These are phyloP conservation scores for Medauroidea extradentata DNA, from an alignment of 1,140 invertebrate species.

Conservation along the genomic window DNA sequence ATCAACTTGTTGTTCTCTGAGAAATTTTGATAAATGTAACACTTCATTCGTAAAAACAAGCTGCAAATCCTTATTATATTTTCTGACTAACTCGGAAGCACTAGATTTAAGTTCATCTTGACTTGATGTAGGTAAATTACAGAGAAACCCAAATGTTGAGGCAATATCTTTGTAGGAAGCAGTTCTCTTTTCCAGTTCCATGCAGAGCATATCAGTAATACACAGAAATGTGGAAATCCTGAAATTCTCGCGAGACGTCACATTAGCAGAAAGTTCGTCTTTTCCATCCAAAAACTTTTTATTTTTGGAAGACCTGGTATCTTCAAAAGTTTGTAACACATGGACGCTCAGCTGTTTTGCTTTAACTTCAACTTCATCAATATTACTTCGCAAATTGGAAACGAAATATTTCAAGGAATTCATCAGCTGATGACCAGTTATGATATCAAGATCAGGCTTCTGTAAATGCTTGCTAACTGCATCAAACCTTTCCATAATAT, in stretches of 20 bases:
- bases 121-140: not conserved
- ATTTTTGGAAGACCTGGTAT: not conserved
- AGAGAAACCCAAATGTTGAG: not conserved
- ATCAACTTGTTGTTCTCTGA: not conserved
- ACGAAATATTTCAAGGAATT: not conserved
- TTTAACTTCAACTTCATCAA: not conserved
- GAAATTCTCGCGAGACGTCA: not conserved
- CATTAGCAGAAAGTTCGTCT: not conserved
- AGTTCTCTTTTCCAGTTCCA: not conserved
- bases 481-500: conserved; percentile 19
- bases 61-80: not conserved
- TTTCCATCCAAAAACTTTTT: not conserved
- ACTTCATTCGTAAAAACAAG: not conserved
- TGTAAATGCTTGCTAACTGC: conserved; percentile 15
- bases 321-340: not conserved
- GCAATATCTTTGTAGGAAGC: not conserved
- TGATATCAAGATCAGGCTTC: conserved; percentile 1
- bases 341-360: not conserved
- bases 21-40: not conserved
- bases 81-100: not conserved
- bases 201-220: not conserved
- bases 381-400: not conserved
- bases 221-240: not conserved
- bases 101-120: not conserved
- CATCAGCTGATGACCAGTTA: not conserved